Evolutionary conservation across 2,113 vertebrate genomes (phyloP).

Genomic region (Polypterus bichir): DNA sequence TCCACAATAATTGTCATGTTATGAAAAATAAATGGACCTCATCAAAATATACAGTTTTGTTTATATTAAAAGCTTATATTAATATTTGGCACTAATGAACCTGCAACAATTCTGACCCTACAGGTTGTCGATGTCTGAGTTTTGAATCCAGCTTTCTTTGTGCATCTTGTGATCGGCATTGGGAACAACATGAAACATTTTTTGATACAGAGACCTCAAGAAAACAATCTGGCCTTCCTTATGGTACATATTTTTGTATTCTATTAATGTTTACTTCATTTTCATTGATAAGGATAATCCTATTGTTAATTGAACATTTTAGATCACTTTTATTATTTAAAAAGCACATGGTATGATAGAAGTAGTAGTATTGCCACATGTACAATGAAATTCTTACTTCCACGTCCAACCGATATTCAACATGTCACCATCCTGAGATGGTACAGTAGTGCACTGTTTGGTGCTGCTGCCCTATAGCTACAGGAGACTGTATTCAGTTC

Average conservation of each 20-base stretch:
- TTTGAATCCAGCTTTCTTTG: conserved; percentile 14
- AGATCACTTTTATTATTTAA: not conserved
- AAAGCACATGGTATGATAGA: not conserved
- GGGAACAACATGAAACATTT: conserved; percentile 14
- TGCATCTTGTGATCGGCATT: conserved; percentile 11
- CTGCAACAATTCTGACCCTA: not conserved
- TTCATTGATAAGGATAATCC: too few relatives aligned
- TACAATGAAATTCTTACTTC: not conserved
- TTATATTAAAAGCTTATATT: too few relatives aligned
- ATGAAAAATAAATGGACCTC: too few relatives aligned
- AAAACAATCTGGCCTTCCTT: conserved; percentile 5
- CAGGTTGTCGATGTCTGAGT: conserved; percentile 8
- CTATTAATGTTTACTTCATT: too few relatives aligned
- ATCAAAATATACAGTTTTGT: too few relatives aligned
- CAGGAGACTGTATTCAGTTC: too few relatives aligned
- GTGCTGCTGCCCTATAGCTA: too few relatives aligned
- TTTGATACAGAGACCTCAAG: conserved; percentile 14
- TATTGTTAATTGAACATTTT: too few relatives aligned
- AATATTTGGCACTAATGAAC: too few relatives aligned
- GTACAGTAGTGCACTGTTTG: too few relatives aligned
- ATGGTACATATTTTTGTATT: not conserved
- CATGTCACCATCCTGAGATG: too few relatives aligned
- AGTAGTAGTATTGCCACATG: not conserved
- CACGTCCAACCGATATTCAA: not conserved
- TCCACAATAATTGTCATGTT: too few relatives aligned